phyloP scores from a whole-genome alignment of 2,797 vertebrate species.

The Dryobates pubescens region DNA sequence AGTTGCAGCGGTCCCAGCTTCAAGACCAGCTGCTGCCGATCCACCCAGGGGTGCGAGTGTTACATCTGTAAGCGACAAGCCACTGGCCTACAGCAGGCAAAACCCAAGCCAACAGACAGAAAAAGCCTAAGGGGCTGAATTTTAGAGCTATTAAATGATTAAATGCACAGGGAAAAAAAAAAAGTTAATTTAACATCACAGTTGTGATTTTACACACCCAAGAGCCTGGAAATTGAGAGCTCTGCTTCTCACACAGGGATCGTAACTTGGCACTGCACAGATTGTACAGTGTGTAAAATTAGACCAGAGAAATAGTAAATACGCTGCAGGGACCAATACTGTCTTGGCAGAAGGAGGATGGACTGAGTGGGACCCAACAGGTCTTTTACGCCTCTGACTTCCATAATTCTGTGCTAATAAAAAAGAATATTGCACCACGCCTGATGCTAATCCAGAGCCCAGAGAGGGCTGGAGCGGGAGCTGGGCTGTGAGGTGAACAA shows the following conservation, averaged over 20 bases:
- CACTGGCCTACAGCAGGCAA: slow-evolving; percentile 63
- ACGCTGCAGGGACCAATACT: slow-evolving; percentile 66
- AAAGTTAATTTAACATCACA: slow-evolving; percentile 62
- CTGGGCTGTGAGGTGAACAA: background rate
- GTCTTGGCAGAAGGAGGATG: slow-evolving; percentile 71
- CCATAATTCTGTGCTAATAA: slow-evolving; percentile 61
- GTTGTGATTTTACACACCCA: slow-evolving; percentile 73
- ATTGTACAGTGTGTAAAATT: slow-evolving; percentile 69
- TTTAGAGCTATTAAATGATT: slow-evolving; percentile 74
- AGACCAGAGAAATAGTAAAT: slow-evolving; percentile 62
- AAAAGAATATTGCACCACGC: slow-evolving; percentile 3
- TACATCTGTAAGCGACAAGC: slow-evolving; percentile 59
- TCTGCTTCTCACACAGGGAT: slow-evolving; percentile 57
- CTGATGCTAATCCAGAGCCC: background rate
- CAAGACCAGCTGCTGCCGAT: slow-evolving; percentile 50
- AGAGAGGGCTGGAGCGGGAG: background rate
- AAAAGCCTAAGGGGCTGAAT: slow-evolving; percentile 68
- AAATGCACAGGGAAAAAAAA: slow-evolving; percentile 45
- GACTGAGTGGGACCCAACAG: slow-evolving; percentile 71
- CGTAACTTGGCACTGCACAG: slow-evolving; percentile 65
- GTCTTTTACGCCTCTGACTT: slow-evolving; percentile 68
- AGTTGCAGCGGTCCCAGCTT: background rate
- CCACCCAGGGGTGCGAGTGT: slow-evolving; percentile 14
- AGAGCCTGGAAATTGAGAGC: slow-evolving; percentile 69
- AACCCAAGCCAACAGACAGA: slow-evolving; percentile 64